Evolutionary conservation across 2,797 vertebrate genomes (phyloP).

Genomic region (Alosa sapidissima): DNA sequence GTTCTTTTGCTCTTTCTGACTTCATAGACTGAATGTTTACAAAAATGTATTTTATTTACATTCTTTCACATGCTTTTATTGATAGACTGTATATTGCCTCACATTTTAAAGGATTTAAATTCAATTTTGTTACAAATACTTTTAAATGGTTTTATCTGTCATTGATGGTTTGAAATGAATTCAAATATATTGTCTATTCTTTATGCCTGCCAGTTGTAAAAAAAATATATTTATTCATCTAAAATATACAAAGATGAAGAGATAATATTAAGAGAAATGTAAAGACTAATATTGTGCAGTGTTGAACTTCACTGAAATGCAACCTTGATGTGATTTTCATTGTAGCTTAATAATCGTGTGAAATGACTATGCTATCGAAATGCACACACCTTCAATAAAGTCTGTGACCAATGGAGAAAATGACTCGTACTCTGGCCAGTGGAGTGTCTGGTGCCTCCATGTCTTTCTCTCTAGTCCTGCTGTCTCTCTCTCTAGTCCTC

Average conservation of each 20-base stretch:
- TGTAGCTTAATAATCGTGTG: slow-evolving; percentile 73
- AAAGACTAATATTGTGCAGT: slow-evolving; percentile 63
- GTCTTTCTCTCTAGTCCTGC: no score
- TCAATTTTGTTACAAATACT: slow-evolving; percentile 51
- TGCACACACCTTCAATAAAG: slow-evolving; percentile 78
- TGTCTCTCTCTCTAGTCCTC: no score
- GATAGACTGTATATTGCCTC: slow-evolving; percentile 33
- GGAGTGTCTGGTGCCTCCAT: not conserved
- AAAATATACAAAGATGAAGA: slow-evolving; percentile 56
- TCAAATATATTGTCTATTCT: slow-evolving; percentile 62
- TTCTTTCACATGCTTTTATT: slow-evolving; percentile 46
- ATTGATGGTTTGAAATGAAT: slow-evolving; percentile 56
- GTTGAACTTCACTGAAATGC: slow-evolving; percentile 67
- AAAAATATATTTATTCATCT: slow-evolving; percentile 61
- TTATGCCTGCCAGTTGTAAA: slow-evolving; percentile 68
- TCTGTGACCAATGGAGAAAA: slow-evolving; percentile 57
- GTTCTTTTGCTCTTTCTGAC: slow-evolving; percentile 41
- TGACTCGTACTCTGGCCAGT: not conserved
- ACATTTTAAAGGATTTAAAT: slow-evolving; percentile 60
- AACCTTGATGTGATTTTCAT: slow-evolving; percentile 78
- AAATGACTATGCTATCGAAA: slow-evolving; percentile 71
- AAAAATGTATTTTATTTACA: slow-evolving; percentile 46
- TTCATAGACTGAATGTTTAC: slow-evolving; percentile 66
- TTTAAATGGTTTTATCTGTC: slow-evolving; percentile 59
- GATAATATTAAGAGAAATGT: slow-evolving; percentile 57